Conservation (phyloP, 2,888 invertebrate genomes). For the Laspeyria flexula region DNA sequence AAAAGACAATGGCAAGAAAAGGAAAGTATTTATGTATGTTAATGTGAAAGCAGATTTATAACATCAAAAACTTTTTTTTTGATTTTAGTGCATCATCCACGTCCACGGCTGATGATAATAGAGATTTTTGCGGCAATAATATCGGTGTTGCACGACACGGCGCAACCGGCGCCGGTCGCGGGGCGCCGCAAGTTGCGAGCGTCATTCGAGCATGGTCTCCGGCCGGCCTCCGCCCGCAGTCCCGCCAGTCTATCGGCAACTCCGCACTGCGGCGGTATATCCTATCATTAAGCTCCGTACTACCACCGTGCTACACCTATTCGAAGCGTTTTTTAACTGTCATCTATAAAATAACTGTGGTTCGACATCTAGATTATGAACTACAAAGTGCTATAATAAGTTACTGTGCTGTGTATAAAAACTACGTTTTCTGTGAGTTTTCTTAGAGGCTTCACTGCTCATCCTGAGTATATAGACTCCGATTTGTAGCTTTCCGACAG, state of each 20-base stretch:
- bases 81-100: too few species aligned
- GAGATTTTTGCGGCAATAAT: constrained; percentile 46
- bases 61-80: too few species aligned
- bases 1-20: too few species aligned
- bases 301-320: constrained; percentile 34
- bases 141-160: constrained; percentile 16
- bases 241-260: constrained; percentile 71
- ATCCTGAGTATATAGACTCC: constrained; percentile 62
- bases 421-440: constrained; percentile 59
- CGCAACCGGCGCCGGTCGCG: constrained; percentile 26
- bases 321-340: constrained; percentile 42
- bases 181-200: constrained; percentile 29
- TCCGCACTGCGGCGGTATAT: constrained; percentile 77
- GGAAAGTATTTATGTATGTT: too few species aligned
- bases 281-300: constrained; percentile 46
- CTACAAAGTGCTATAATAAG: constrained; percentile 47
- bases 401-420: constrained; percentile 63
- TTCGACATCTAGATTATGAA: constrained; percentile 39
- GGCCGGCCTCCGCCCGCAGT: constrained; percentile 44
- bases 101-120: neutral
- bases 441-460: constrained; percentile 52
- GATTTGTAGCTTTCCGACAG: constrained; percentile 66
- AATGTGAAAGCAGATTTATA: too few species aligned
- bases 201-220: constrained; percentile 51
- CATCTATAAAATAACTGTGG: constrained; percentile 37